Conservation (phyloP, 2,113 vertebrate species). For the Epinephelus cyanopodus region DNA sequence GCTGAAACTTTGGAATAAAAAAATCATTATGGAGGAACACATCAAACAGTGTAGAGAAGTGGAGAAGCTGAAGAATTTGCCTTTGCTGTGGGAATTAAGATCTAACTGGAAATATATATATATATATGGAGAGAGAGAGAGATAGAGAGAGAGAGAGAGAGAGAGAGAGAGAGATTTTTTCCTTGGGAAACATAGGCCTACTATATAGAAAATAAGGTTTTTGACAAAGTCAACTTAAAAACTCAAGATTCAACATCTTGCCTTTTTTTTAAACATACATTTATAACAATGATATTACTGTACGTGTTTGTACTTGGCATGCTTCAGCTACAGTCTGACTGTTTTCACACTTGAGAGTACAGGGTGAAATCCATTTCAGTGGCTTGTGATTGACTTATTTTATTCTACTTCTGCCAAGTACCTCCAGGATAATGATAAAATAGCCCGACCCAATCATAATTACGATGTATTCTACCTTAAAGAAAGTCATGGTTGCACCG, state of each 20-base stretch:
- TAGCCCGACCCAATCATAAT: not conserved
- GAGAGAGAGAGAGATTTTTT: no score
- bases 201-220: slow-evolving; percentile 23
- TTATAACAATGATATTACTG: not conserved
- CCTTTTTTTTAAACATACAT: not conserved
- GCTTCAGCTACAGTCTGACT: not conserved
- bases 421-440: not conserved
- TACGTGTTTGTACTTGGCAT: not conserved
- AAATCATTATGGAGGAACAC: slow-evolving; percentile 76
- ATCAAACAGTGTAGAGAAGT: slow-evolving; percentile 73
- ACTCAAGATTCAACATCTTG: slow-evolving; percentile 43
- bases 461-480: slow-evolving; percentile 87
- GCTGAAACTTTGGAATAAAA: slow-evolving; percentile 77
- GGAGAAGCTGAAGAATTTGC: slow-evolving; percentile 62
- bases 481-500: slow-evolving; percentile 98
- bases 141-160: no score
- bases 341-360: not conserved
- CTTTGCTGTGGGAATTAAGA: slow-evolving; percentile 76
- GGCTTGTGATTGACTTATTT: not conserved
- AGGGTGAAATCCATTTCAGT: not conserved
- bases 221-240: slow-evolving; percentile 51
- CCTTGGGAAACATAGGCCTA: not conserved
- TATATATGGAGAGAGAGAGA: slow-evolving; percentile 13
- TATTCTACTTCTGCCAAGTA: not conserved
- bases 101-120: slow-evolving; percentile 55